Evolutionary conservation across 2,113 vertebrate genomes (phyloP), one percentile per base, ranked within the genome.

Genomic region (Asarcornis scutulata): DNA sequence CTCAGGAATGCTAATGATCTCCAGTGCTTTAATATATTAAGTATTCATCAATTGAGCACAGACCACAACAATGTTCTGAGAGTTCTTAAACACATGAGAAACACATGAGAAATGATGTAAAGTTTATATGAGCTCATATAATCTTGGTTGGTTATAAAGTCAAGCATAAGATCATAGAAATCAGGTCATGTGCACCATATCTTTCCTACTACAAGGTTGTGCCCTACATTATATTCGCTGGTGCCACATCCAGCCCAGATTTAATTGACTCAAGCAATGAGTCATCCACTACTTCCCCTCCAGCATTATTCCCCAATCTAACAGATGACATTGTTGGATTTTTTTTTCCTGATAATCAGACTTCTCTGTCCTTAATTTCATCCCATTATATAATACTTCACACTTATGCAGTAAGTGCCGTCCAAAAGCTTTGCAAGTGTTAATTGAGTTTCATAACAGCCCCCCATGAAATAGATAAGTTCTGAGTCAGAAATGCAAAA

Each of bases 301-400:
- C 34, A 23, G 95, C 94, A 87, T 77, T 95, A 93, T 93, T 89
- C n/a, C 83, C 76, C 78, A 75, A 5, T 55, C 88, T 91, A 96
- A 92, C 69, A 96, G 85, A 90, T 87, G 55, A 91, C 63, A 89
- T 95, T 89, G 73, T 34, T 75, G 48, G 82, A 93, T 91, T 89
- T 91, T 78, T 58, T 95, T 87, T 82, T 42, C 77, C 87, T 92
- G 71, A 75, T 95, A 68, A 94, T 96, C 92, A 95, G 81, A 93
- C 91, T 83, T 91, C 84, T 86, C 86, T 97, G 96, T 75, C 95
- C 95, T 96, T 96, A 84, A 91, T 97, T 97, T 96, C 92, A 91
- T 97, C 94, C 76, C 90, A 78, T 97, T 97, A 97, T 96, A 96
- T 97, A 97, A 97, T 84, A 69, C 56, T 78, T 96, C 69, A 69